Base-by-base conservation (phyloP, 2,797 vertebrate genomes). In the Fistularia commersonii region DNA sequence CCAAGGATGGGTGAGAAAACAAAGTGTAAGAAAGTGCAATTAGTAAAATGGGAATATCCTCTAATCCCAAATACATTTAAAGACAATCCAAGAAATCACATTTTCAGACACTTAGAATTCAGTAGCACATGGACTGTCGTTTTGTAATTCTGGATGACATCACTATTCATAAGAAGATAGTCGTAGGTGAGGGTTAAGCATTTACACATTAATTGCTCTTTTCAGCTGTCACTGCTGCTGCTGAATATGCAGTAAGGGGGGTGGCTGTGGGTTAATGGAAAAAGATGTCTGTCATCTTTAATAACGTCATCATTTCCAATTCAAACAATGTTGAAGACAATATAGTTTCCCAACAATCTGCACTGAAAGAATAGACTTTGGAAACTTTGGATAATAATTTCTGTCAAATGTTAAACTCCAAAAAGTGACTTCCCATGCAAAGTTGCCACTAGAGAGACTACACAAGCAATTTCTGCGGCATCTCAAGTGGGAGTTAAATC, bases 221-320 rank as follows among this genome's bases (percentile, higher is more conserved):
- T 46, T 42, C 11, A 23, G 23, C 9, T 32, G 57, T 54, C 48
- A 49, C 50, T 60, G 55, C 67, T 63, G 54, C 53, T 56, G 51
- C 46, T 6, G 10, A 32, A 36, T 11, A 8, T 8, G 32, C 15
- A 34, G 8, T 10, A 11, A 12, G 15, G 6, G 1, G 32, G 12
- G 36, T 8, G 12, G 10, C 36, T 32, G 23, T 32, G 2, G 23
- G 23, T 23, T 23, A 2, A 23, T 23, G 23, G 7, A 55, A 48
- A 34, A 49, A 57, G 41, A 41, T 32, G 31, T 39, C 41, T 57
- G 41, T 64, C 63, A 58, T 47, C 15, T 53, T 48, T 46, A 31
- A 53, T 48, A 62, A 72, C 48, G 48, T 37, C 32, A 33, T 45
- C 43, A 42, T 8, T 32, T 38, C 34, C 32, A 52, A 53, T 35